phyloP scores from a whole-genome alignment of 2,888 invertebrate genomes.

The Ectemnius lituratus region DNA sequence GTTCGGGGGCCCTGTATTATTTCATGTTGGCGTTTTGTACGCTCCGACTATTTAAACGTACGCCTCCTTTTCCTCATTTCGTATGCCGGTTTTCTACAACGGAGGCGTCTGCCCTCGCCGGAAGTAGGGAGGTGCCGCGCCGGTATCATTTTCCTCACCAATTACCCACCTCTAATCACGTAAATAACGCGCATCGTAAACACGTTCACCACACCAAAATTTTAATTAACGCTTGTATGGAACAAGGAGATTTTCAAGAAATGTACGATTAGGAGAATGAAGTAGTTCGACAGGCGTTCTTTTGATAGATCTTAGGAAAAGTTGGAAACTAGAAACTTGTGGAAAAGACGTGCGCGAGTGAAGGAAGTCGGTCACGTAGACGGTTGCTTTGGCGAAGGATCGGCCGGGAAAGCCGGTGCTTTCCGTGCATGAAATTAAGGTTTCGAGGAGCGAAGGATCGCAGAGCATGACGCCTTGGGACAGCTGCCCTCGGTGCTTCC shows the following conservation, averaged over 20 bases:
- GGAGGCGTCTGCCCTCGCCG: conserved; percentile 13
- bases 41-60: conserved; percentile 8
- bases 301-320: too few species aligned
- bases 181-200: conserved; percentile 47
- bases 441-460: conserved; percentile 38
- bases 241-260: background rate
- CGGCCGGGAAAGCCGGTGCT: conserved; percentile 23
- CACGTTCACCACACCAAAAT: conserved; percentile 12
- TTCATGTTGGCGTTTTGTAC: conserved; percentile 17
- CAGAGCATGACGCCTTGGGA: conserved; percentile 60
- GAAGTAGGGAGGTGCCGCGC: conserved; percentile 33
- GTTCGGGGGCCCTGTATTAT: background rate
- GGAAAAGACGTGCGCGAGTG: background rate
- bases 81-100: conserved; percentile 32
- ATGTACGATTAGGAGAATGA: too few species aligned
- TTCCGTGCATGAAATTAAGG: conserved; percentile 31
- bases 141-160: conserved; percentile 44
- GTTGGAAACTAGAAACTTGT: background rate
- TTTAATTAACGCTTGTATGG: background rate
- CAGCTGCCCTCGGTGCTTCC: conserved; percentile 58
- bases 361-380: background rate
- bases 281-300: too few species aligned
- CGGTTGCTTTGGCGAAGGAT: background rate
- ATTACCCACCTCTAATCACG: conserved; percentile 51
- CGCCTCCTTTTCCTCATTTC: conserved; percentile 33